Conservation (phyloP, 2,797 vertebrate genomes). For the Gallinago nigripennis region DNA sequence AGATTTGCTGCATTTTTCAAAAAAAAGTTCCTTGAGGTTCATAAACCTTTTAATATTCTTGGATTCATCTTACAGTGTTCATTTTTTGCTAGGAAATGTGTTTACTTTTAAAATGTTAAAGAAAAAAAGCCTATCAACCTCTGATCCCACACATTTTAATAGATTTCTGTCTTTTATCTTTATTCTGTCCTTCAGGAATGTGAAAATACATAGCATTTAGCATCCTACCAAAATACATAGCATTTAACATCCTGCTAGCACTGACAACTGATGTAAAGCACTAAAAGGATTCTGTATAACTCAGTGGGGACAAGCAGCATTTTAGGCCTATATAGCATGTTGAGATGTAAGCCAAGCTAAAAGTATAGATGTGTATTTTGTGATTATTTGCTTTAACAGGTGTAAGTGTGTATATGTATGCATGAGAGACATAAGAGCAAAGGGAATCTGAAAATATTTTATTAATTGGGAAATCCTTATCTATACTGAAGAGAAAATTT, state of each 20-base stretch:
- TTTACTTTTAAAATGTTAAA: not conserved
- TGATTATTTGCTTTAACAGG: not conserved
- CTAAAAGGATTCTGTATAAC: not conserved
- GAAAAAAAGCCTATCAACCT: not conserved
- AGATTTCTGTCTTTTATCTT: not conserved
- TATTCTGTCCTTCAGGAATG: not conserved
- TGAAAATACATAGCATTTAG: not conserved
- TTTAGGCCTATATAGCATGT: not conserved
- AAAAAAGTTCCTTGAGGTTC: not conserved
- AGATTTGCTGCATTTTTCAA: not conserved
- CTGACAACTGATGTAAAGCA: not conserved
- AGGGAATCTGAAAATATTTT: not conserved
- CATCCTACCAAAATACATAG: not conserved
- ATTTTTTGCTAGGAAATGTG: not conserved
- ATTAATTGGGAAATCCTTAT: not conserved
- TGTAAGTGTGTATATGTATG: no score
- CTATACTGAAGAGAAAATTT: not conserved
- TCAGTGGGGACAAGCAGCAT: not conserved
- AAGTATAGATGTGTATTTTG: not conserved
- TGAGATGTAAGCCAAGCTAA: not conserved
- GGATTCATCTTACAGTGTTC: not conserved
- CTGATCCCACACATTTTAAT: not conserved
- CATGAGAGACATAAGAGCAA: not conserved
- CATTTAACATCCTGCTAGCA: not conserved
- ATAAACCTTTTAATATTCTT: not conserved